These are phyloP conservation scores for Microtus pennsylvanicus DNA, from an alignment of 2,113 vertebrate genomes.

Conservation along the genomic window DNA sequence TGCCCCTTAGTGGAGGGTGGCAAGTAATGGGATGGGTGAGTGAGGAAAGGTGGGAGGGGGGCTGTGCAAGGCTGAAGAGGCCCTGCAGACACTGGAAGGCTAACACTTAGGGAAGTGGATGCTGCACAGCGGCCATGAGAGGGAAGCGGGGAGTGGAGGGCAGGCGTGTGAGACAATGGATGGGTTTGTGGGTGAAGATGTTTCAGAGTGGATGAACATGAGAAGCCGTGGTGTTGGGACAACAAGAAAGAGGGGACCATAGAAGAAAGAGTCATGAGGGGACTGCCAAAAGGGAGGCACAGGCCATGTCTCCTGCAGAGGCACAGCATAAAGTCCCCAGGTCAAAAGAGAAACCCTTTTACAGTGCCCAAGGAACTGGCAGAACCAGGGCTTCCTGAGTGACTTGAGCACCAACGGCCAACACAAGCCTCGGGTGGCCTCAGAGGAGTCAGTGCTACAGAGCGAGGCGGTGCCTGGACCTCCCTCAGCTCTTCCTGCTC, in stretches of 20 bases:
- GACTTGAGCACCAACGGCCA: background rate
- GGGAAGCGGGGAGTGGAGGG: background rate
- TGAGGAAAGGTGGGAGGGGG: background rate
- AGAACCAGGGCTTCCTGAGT: background rate
- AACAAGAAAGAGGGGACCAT: background rate
- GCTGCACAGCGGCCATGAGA: fast-evolving
- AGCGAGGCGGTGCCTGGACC: background rate
- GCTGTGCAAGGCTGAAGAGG: background rate
- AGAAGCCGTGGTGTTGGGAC: too few relatives aligned
- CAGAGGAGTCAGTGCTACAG: background rate
- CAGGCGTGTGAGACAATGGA: fast-evolving
- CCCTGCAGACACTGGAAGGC: fast-evolving
- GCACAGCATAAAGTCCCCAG: fast-evolving
- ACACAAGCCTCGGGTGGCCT: background rate
- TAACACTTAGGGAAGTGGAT: background rate
- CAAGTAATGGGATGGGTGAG: too few relatives aligned
- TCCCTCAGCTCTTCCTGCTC: background rate
- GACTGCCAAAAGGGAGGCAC: fast-evolving
- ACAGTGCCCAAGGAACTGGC: fast-evolving
- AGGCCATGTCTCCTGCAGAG: fast-evolving
- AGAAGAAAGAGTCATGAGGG: too few relatives aligned
- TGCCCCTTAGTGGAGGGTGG: too few relatives aligned
- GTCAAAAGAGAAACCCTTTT: background rate
- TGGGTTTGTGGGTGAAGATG: fast-evolving
- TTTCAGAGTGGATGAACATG: fast-evolving